Percentiles rank a stretch among this genome's conserved stretches.
These are phyloP conservation scores for Sphaerophoria taeniata DNA, from an alignment of 2,888 invertebrate genomes.

Conservation along the genomic window DNA sequence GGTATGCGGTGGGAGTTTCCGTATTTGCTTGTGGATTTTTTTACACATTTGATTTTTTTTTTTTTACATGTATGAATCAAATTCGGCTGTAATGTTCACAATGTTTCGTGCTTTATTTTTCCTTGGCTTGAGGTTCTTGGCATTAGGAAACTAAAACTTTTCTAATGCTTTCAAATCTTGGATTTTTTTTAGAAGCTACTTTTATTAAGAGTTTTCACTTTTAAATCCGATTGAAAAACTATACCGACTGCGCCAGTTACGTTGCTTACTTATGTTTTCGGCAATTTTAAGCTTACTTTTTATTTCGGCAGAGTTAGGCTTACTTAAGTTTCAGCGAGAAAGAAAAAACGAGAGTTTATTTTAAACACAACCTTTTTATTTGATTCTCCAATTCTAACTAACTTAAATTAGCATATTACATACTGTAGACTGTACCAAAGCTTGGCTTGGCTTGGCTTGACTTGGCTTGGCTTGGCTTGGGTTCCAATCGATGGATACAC, in stretches of 20 bases:
- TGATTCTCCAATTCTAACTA: too few species aligned
- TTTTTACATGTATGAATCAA: background rate
- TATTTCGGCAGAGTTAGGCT: too few species aligned
- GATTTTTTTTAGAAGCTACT: background rate
- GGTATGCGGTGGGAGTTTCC: background rate
- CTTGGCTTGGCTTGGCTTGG: too few species aligned
- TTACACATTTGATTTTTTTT: background rate
- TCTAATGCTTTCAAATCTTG: background rate
- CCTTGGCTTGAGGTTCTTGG: background rate
- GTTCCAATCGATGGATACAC: too few species aligned
- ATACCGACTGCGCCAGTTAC: background rate
- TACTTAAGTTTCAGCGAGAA: too few species aligned
- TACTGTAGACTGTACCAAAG: too few species aligned
- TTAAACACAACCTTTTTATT: too few species aligned
- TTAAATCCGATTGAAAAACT: background rate
- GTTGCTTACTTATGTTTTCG: conserved; percentile 11
- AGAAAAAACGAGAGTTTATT: too few species aligned
- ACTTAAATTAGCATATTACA: too few species aligned
- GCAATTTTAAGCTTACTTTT: too few species aligned
- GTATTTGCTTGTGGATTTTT: background rate
- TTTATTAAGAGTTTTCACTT: background rate
- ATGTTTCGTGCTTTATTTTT: background rate
- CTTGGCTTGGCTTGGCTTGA: too few species aligned
- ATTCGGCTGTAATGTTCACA: background rate
- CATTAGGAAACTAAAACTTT: background rate